Percentiles rank a stretch among this genome's conserved stretches.
Conservation (phyloP, 2,888 invertebrate species). For the Meliscaeva auricollis region DNA sequence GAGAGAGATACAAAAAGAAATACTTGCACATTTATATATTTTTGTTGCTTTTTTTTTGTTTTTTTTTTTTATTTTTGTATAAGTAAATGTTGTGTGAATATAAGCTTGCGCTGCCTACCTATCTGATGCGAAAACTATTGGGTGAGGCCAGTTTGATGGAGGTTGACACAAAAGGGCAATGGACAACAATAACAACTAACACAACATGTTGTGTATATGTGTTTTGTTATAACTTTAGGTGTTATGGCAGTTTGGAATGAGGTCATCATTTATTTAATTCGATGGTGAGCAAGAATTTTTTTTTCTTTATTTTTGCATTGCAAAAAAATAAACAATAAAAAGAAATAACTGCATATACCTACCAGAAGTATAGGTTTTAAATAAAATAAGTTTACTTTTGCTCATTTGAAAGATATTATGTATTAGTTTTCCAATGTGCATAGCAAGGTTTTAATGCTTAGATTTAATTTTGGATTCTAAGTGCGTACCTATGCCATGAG, state of each 20-base stretch:
- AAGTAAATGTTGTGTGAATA: not conserved
- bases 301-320: not conserved
- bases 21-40: constrained; percentile 44
- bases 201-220: constrained; percentile 54
- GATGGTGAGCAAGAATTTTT: constrained; percentile 34
- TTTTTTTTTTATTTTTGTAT: not conserved
- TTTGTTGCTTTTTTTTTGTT: not conserved
- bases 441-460: no score
- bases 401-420: no score
- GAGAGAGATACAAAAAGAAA: constrained; percentile 57
- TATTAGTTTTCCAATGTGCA: no score
- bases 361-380: not conserved
- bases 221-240: constrained; percentile 46
- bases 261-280: constrained; percentile 42
- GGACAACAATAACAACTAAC: constrained; percentile 68
- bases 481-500: no score
- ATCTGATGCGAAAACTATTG: constrained; percentile 58
- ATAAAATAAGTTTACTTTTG: no score
- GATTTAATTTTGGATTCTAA: no score
- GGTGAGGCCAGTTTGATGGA: constrained; percentile 73
- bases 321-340: constrained; percentile 7
- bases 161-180: constrained; percentile 76
- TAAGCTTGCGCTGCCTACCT: constrained; percentile 27
- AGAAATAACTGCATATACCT: not conserved
- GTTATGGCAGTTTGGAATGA: constrained; percentile 37